phyloP scores from a whole-genome alignment of 2,888 invertebrate genomes.

The Rhorus exstirpatorius region DNA sequence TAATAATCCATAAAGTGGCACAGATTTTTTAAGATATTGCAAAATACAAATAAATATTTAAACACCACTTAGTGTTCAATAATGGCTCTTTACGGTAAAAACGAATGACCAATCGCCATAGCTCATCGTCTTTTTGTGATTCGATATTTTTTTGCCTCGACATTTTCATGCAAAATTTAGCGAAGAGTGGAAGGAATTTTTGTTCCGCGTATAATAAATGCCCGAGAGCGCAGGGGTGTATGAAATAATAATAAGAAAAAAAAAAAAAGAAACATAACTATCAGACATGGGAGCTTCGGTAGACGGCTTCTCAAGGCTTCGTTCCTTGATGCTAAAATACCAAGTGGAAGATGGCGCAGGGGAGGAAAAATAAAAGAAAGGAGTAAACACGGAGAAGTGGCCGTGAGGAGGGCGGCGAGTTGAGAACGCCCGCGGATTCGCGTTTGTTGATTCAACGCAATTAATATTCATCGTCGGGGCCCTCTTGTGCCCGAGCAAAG shows the following conservation, averaged over 20 bases:
- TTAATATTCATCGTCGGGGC: constrained; percentile 68
- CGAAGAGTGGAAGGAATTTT: background rate
- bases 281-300: constrained; percentile 22
- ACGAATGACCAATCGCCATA: background rate
- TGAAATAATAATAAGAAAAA: no score
- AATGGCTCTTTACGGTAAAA: background rate
- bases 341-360: constrained; percentile 5
- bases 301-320: constrained; percentile 14
- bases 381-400: constrained; percentile 44
- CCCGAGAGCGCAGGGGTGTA: background rate
- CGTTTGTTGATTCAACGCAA: constrained; percentile 70
- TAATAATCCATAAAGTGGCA: no score
- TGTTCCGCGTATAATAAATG: constrained; percentile 27
- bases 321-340: constrained; percentile 9
- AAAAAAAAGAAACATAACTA: constrained; percentile 39
- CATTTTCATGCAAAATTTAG: constrained; percentile 9
- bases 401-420: constrained; percentile 18
- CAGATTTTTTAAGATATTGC: no score
- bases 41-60: no score
- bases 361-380: constrained; percentile 36
- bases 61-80: background rate
- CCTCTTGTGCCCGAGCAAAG: constrained; percentile 50
- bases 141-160: background rate
- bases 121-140: background rate
- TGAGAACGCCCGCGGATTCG: constrained; percentile 61